These are phyloP conservation scores for Neodiprion virginianus DNA, from an alignment of 1,140 invertebrate species.

Conservation along the genomic window DNA sequence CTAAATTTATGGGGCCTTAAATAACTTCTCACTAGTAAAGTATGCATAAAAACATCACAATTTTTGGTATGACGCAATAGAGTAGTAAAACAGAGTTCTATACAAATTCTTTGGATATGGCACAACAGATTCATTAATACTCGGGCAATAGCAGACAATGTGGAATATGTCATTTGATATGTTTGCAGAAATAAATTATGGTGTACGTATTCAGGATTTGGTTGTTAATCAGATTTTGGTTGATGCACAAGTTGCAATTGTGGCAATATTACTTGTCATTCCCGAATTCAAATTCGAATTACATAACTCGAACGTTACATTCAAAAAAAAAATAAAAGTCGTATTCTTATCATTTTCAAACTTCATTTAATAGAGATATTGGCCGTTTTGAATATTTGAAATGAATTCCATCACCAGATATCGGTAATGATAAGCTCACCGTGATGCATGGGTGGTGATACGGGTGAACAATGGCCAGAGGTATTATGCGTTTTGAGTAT, in stretches of 20 bases:
- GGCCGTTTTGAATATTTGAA: background rate
- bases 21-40: background rate
- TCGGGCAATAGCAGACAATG: background rate
- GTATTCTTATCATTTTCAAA: no score
- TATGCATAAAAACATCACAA: background rate
- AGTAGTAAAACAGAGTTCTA: background rate
- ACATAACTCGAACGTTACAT: no score
- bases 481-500: slow-evolving; percentile 67
- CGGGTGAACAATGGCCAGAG: slow-evolving; percentile 47
- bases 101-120: slow-evolving; percentile 5
- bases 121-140: background rate
- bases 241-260: no score
- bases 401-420: slow-evolving; percentile 25
- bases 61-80: background rate
- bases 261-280: no score
- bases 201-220: no score
- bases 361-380: no score
- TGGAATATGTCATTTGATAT: no score
- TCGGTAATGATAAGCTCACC: slow-evolving; percentile 42
- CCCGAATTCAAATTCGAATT: no score
- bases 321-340: no score
- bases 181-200: no score
- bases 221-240: no score
- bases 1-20: background rate
- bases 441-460: slow-evolving; percentile 54